Percentiles rank a stretch among this genome's conserved stretches.
These are phyloP conservation scores for Leptopterna dolabrata DNA, from an alignment of 2,888 invertebrate species.

Conservation along the genomic window DNA sequence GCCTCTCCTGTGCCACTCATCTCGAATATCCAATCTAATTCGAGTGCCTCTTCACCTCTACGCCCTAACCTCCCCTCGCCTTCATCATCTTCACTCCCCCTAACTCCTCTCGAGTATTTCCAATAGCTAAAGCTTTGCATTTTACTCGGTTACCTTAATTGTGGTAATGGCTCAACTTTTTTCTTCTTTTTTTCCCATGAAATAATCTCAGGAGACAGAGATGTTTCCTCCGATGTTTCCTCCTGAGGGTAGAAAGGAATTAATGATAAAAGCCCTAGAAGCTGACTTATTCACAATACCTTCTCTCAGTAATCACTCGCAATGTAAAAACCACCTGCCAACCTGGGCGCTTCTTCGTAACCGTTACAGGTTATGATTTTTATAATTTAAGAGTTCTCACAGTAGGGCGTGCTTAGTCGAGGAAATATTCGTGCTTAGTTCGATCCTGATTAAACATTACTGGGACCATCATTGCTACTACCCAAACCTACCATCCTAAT, in stretches of 20 bases:
- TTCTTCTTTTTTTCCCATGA: not conserved
- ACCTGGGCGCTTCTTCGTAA: no score
- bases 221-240: not conserved
- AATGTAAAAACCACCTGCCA: no score
- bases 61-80: not conserved
- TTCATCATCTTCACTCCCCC: not conserved
- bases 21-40: slow-evolving; percentile 52
- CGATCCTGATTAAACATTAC: no score
- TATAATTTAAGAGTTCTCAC: no score
- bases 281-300: not conserved
- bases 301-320: no score
- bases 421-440: no score
- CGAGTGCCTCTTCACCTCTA: slow-evolving; percentile 47
- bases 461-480: no score
- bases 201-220: not conserved
- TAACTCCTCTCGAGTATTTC: not conserved
- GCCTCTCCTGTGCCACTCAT: slow-evolving; percentile 5
- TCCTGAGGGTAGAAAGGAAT: not conserved
- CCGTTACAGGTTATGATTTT: no score
- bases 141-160: slow-evolving; percentile 22
- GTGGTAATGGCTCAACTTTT: not conserved
- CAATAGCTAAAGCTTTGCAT: slow-evolving; percentile 9
- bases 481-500: no score
- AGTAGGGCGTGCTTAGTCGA: no score
- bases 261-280: not conserved